Percentiles rank a stretch among this genome's conserved stretches.
These are phyloP conservation scores for Strix aluco DNA, from an alignment of 2,113 vertebrate species.

Conservation along the genomic window DNA sequence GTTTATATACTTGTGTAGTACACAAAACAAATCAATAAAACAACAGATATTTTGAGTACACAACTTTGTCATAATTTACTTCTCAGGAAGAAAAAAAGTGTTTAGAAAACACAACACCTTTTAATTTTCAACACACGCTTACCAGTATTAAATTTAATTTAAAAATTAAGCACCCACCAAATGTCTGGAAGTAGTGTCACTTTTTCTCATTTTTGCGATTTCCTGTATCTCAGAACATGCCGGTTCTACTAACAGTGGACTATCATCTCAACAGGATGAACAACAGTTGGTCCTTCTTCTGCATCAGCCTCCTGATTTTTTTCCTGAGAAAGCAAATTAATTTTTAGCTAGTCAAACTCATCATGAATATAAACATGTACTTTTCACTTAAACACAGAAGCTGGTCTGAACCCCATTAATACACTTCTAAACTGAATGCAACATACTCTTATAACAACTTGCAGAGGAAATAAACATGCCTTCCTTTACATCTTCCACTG, in stretches of 20 bases:
- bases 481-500: background rate
- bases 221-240: background rate
- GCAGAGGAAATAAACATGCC: background rate
- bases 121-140: background rate
- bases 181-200: background rate
- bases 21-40: background rate
- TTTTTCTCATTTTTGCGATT: background rate
- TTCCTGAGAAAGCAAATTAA: slow-evolving; percentile 7
- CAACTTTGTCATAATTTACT: background rate
- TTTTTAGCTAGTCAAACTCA: background rate
- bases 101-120: background rate
- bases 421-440: rapidly evolving
- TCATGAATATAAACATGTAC: background rate
- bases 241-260: background rate
- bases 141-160: background rate
- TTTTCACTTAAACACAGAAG: background rate
- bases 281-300: background rate
- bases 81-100: background rate
- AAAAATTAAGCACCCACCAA: slow-evolving; percentile 34
- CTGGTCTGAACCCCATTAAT: background rate
- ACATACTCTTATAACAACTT: background rate
- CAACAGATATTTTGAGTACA: background rate
- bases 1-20: background rate
- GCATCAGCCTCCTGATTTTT: slow-evolving; percentile 11
- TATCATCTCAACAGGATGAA: background rate